A percentile compares a stretch with the other conserved stretches of the same genome.
These are phyloP conservation scores for Xyrichtys novacula DNA, from an alignment of 2,797 vertebrate species.

Conservation along the genomic window DNA sequence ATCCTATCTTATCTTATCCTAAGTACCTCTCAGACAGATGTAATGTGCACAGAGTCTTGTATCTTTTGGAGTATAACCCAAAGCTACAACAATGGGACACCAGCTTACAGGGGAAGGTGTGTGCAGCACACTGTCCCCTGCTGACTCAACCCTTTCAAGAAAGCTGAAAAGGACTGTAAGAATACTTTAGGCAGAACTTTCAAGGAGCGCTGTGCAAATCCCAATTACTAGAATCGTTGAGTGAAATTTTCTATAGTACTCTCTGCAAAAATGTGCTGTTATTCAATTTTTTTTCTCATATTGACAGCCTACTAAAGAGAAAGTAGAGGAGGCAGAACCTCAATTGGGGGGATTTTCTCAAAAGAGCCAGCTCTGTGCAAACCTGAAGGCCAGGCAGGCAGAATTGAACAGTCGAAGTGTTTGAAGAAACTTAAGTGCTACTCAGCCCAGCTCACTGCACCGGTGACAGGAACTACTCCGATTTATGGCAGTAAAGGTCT, in stretches of 20 bases:
- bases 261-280: background rate
- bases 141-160: background rate
- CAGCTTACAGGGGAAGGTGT: background rate
- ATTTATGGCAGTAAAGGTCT: slow-evolving; percentile 99
- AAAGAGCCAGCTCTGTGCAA: slow-evolving; percentile 23
- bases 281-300: background rate
- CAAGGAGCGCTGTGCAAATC: slow-evolving; percentile 8
- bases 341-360: background rate
- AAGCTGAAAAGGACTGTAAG: background rate
- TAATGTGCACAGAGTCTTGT: background rate
- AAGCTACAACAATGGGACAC: slow-evolving; percentile 20
- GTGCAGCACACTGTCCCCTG: background rate
- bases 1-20: no score
- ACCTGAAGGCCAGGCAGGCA: slow-evolving; percentile 44
- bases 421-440: slow-evolving; percentile 57
- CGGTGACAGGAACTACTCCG: slow-evolving; percentile 86
- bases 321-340: background rate
- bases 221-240: background rate
- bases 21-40: background rate
- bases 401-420: slow-evolving; percentile 60
- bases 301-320: slow-evolving; percentile 4
- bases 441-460: slow-evolving; percentile 39
- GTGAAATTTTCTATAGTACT: background rate
- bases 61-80: background rate
- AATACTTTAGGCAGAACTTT: slow-evolving; percentile 18